Evolutionary conservation across 1,140 invertebrate species (phyloP), one percentile per base, ranked within the genome.

Genomic region (Ceratitis capitata): DNA sequence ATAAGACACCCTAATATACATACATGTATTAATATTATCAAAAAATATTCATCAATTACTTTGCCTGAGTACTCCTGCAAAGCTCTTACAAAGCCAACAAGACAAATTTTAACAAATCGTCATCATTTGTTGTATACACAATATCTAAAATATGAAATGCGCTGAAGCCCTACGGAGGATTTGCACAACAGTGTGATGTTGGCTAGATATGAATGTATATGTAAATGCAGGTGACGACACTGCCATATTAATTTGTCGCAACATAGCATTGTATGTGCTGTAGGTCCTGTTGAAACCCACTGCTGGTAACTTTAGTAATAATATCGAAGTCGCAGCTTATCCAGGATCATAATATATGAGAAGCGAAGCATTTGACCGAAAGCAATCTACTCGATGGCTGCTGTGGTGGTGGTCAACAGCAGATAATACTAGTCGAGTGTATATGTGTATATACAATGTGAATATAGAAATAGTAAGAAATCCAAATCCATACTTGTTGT

Each of bases 101-200:
- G 61, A 69, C 61, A 35, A 64, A 64, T 29, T 35, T 64, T 64
- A 64, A 64, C 61, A 64, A 69, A 69, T 69, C 61, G 39, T 69
- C 35, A 69, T 69, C 61, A 69, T 69, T 69, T 69, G 61, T 69
- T 69, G 29, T 69, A 69, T 69, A n/a, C n/a, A n/a, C n/a, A n/a
- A n/a, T n/a, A n/a, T n/a, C n/a, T n/a, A n/a, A n/a, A 4, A 29
- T 26, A 12, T 61, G 58, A 61, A 61, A 61, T 61, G 58, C 58
- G 29, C 19, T 39, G 61, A 69, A 16, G 39, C 61, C 16, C 35
- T 6, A 19, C 32, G 14, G 32, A 29, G 32, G 26, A 69, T 32
- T n/a, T 39, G 16, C 14, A 35, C 3, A 16, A 32, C 14, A 69
- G 29, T 16, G 29, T 5, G 51, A 69, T 9, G 47, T 49, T 49